Evolutionary conservation across 2,797 vertebrate genomes (phyloP), one percentile per base, ranked within the genome.

Genomic region (Myotis vivesi): DNA sequence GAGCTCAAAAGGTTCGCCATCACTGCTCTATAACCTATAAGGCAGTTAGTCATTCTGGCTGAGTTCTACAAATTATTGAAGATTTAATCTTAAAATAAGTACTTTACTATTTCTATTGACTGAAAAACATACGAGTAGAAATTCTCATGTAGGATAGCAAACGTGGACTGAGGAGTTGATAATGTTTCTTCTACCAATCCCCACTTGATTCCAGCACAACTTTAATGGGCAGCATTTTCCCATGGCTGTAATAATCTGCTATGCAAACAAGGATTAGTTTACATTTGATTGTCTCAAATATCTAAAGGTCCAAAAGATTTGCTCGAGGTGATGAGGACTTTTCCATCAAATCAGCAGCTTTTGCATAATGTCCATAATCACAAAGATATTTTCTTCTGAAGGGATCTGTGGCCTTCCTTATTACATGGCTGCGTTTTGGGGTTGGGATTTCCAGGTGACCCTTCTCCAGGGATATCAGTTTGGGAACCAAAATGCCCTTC

Each of bases 261-360:
- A 25, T 28, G 23, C 72, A 92, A 95, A 93, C 73, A 62, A 33
- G 25, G 64, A 19, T 59, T 92, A 49, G 71, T 85, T 94, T 44
- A 36, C n/a, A n/a, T 77, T 89, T 85, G 46, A 57, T 81, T 84
- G 71, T 87, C 71, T 80, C 79, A 38, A 80, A 49, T 73, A 89
- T 76, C 71, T 76, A 49, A 72, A 76, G n/a, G 15, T 73, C 38
- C 8, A 68, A 62, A 49, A 81, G 55, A 20, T 87, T 91, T 90
- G 15, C n/a, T 71, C 46, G 77, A 33, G 55, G 57, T 13, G 16
- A 53, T 44, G 51, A 28, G 59, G 64, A 36, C 12, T 19, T 44
- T 71, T 30, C 8, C 25, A 46, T 84, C 33, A 12, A 5, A 20
- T 77, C 33, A 49, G 36, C 57, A 36, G 20, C 38, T 59, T 38